Percentiles rank a stretch among this genome's conserved stretches.
phyloP scores from a whole-genome alignment of 64 coral and sea anemone genomes.

The Cladopsammia gracilis region DNA sequence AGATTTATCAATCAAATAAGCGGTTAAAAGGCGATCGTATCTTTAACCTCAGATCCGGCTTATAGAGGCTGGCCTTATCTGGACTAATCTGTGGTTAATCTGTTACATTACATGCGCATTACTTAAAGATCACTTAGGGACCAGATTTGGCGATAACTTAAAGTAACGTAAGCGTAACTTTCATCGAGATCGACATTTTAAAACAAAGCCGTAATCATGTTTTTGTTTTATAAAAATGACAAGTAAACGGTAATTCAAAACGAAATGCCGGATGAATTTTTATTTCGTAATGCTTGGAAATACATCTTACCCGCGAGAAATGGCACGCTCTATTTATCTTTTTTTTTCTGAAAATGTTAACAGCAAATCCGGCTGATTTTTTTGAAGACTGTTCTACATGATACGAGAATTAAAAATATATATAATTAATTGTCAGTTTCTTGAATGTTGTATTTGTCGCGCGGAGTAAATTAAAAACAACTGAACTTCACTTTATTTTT shows the following conservation, averaged over 20 bases:
- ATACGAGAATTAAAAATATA: no score
- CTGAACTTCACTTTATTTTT: neutral
- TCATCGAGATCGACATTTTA: neutral
- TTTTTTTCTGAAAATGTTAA: neutral
- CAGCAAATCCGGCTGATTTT: neutral
- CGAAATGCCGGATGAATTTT: neutral
- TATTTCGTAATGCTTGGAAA: neutral
- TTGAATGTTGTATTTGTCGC: neutral
- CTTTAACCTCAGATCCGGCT: neutral
- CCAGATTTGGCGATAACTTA: conserved; percentile 15
- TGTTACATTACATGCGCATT: conserved; percentile 20
- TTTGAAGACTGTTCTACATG: no score
- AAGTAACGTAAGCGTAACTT: neutral
- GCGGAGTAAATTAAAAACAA: neutral
- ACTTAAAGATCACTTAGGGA: neutral
- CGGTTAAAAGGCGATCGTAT: neutral
- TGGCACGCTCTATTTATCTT: neutral
- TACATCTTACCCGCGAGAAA: neutral
- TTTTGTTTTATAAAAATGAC: conserved; percentile 13
- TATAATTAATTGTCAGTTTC: neutral
- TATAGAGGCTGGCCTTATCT: neutral
- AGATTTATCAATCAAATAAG: neutral
- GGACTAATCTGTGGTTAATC: neutral
- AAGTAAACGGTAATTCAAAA: conserved; percentile 1
- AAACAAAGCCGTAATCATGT: neutral